A percentile compares a stretch with the other conserved stretches of the same genome.
Evolutionary conservation across 2,113 vertebrate genomes (phyloP).

Genomic region (Sigmodon hispidus): DNA sequence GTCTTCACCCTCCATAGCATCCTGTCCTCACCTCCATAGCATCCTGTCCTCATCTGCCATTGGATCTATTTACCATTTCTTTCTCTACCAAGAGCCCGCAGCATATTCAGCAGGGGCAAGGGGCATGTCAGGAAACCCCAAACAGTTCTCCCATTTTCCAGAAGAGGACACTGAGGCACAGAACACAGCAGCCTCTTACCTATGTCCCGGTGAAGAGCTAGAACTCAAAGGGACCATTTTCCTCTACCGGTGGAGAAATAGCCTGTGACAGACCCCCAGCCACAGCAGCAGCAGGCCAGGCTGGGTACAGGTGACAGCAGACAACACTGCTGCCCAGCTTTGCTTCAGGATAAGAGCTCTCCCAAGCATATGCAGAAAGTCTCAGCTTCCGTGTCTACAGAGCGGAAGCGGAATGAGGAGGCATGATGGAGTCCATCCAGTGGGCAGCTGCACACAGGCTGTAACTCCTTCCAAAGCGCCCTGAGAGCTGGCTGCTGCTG

Average conservation of each 20-base stretch:
- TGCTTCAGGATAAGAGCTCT: background rate
- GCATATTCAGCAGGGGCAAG: background rate
- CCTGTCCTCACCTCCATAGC: background rate
- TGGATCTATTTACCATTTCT: background rate
- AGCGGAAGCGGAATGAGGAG: background rate
- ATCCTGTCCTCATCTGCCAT: background rate
- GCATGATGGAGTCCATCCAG: background rate
- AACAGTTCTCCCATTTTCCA: background rate
- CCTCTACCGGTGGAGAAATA: background rate
- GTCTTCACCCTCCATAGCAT: too few relatives aligned
- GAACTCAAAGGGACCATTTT: background rate
- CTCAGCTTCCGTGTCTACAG: background rate
- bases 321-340: background rate
- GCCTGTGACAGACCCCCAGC: background rate
- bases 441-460: background rate
- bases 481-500: background rate
- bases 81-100: background rate
- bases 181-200: background rate
- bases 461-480: background rate
- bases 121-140: background rate
- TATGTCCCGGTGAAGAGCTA: background rate
- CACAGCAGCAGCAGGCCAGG: background rate
- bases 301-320: background rate
- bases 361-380: background rate
- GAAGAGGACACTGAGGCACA: background rate